These are phyloP conservation scores for Ursus arctos DNA, from an alignment of 2,113 vertebrate species.

Conservation along the genomic window DNA sequence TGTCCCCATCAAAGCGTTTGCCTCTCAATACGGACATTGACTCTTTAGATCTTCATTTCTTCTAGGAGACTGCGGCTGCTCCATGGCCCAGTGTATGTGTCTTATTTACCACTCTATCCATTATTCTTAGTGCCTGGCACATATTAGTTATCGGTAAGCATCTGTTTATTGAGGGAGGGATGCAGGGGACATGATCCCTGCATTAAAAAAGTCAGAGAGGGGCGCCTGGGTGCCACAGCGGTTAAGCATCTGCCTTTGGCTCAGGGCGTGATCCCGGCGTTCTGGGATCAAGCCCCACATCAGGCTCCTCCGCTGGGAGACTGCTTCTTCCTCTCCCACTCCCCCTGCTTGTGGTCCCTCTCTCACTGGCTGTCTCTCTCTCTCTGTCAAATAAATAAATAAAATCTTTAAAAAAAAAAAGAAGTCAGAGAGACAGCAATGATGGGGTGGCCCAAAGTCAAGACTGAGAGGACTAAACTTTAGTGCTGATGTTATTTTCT, in stretches of 20 bases:
- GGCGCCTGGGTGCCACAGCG: no score
- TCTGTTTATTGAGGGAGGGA: background rate
- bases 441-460: background rate
- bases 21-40: background rate
- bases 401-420: background rate
- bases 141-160: background rate
- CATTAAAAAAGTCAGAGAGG: no score
- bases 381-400: no score
- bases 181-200: background rate
- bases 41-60: background rate
- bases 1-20: background rate
- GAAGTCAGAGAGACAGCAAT: background rate
- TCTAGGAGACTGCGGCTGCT: background rate
- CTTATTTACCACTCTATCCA: background rate
- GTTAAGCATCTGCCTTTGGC: no score
- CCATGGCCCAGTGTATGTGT: background rate
- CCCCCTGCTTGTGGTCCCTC: no score
- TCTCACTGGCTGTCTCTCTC: no score
- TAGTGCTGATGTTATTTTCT: background rate
- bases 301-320: no score
- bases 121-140: background rate
- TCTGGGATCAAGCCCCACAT: no score
- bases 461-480: background rate
- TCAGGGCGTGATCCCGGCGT: no score
- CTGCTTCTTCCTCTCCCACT: no score